Conservation (phyloP, 2,888 invertebrate genomes). For the Masnerella sp. region DNA sequence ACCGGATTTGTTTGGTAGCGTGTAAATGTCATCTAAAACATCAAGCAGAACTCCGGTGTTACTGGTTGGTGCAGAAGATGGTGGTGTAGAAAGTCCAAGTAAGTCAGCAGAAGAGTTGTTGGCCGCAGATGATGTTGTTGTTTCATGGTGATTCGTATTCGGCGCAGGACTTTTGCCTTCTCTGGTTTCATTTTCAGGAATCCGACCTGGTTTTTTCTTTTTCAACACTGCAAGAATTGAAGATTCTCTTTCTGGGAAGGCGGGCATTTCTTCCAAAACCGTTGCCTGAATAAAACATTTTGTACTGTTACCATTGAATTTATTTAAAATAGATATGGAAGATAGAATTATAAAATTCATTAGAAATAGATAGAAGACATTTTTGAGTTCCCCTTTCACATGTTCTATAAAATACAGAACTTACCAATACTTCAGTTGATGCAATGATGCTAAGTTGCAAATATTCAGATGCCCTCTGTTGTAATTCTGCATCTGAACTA, state of each 20-base stretch:
- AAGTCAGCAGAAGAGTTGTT: constrained; percentile 87
- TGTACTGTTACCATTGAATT: too few species aligned
- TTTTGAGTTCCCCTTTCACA: too few species aligned
- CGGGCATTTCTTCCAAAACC: constrained; percentile 99
- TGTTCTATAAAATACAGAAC: constrained; percentile 62
- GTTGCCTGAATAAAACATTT: constrained; percentile 83
- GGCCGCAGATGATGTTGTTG: constrained; percentile 67
- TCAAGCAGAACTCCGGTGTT: constrained; percentile 91
- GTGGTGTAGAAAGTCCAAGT: constrained; percentile 92
- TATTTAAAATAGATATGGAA: too few species aligned
- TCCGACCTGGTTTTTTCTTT: constrained; percentile 97
- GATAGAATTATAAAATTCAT: too few species aligned
- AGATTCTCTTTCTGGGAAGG: constrained; percentile 98
- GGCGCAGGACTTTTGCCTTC: constrained; percentile 88
- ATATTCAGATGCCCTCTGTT: constrained; percentile 99
- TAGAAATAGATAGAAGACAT: too few species aligned
- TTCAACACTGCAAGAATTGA: constrained; percentile 98
- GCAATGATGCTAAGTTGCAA: constrained; percentile 97
- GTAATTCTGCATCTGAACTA: constrained; percentile 98
- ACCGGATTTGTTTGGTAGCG: constrained; percentile 81
- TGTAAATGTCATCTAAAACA: constrained; percentile 93
- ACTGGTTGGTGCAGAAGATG: constrained; percentile 84
- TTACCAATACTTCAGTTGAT: constrained; percentile 93
- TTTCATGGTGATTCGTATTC: constrained; percentile 79
- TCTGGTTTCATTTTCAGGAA: constrained; percentile 91